Conservation (phyloP, 2,888 invertebrate genomes). For the Melanophora roralis region DNA sequence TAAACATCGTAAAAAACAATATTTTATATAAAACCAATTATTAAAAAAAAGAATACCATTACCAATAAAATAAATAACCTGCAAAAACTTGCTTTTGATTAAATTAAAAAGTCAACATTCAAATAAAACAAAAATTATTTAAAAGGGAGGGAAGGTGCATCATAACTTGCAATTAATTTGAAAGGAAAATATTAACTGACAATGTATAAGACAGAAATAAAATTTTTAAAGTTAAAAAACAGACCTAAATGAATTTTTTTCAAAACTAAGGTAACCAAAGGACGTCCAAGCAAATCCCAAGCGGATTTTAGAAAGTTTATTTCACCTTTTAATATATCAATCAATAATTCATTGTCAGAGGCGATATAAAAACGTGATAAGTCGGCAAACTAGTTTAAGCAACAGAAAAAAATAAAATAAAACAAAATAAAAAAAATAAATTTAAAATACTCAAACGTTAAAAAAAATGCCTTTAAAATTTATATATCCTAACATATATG, state of each 20-base stretch:
- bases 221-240: conserved; percentile 65
- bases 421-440: not conserved
- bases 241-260: conserved; percentile 93
- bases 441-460: conserved; percentile 27
- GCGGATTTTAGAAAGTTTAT: conserved; percentile 98
- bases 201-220: conserved; percentile 61
- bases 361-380: conserved; percentile 98
- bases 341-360: conserved; percentile 97
- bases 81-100: conserved; percentile 63
- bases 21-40: not conserved
- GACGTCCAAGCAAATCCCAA: conserved; percentile 98
- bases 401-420: conserved; percentile 58
- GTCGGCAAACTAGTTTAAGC: conserved; percentile 92
- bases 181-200: conserved; percentile 63
- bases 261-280: conserved; percentile 93
- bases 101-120: conserved; percentile 61
- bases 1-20: not conserved
- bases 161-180: conserved; percentile 68
- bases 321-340: conserved; percentile 98
- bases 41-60: conserved; percentile 19
- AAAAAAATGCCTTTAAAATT: conserved; percentile 19
- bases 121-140: conserved; percentile 62
- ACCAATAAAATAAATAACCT: conserved; percentile 25
- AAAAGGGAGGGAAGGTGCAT: conserved; percentile 63
- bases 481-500: not conserved